phyloP scores from a whole-genome alignment of 2,888 invertebrate species.

The Hartigia nigra region DNA sequence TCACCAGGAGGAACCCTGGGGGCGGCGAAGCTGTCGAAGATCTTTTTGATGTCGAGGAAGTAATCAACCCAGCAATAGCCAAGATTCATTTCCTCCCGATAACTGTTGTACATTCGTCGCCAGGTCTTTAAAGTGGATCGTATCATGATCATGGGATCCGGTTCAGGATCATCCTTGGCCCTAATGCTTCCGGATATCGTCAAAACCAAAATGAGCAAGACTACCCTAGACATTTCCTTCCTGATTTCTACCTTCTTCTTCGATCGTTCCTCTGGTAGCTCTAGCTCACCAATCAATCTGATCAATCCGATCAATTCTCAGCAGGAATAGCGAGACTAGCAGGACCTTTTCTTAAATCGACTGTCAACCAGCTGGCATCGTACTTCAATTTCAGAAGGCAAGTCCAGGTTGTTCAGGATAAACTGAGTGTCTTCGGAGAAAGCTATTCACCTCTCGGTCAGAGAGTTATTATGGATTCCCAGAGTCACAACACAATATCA shows the following conservation, averaged over 20 bases:
- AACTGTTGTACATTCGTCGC: constrained; percentile 35
- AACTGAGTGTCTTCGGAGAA: not conserved
- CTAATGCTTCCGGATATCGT: not conserved
- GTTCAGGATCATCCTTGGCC: not conserved
- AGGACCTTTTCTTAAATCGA: not conserved
- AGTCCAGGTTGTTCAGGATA: not conserved
- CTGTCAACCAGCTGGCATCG: not conserved
- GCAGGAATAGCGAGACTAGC: not conserved
- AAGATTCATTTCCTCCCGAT: constrained; percentile 38
- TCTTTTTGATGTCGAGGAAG: constrained; percentile 21
- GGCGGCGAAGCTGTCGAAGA: constrained; percentile 5
- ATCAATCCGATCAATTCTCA: not conserved
- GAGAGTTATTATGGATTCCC: not conserved
- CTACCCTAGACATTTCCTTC: not conserved
- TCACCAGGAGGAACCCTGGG: not conserved
- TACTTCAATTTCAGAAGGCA: not conserved
- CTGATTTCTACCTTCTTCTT: not conserved
- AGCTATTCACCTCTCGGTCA: not conserved
- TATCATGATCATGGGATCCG: constrained; percentile 10
- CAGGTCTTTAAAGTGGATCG: constrained; percentile 31
- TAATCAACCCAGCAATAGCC: constrained; percentile 38
- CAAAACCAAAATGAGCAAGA: not conserved
- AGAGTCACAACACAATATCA: not conserved
- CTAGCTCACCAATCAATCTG: not conserved
- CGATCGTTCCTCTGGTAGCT: not conserved